Base-by-base conservation (phyloP, 2,797 vertebrate genomes). In the Coranthus polyacanthus region DNA sequence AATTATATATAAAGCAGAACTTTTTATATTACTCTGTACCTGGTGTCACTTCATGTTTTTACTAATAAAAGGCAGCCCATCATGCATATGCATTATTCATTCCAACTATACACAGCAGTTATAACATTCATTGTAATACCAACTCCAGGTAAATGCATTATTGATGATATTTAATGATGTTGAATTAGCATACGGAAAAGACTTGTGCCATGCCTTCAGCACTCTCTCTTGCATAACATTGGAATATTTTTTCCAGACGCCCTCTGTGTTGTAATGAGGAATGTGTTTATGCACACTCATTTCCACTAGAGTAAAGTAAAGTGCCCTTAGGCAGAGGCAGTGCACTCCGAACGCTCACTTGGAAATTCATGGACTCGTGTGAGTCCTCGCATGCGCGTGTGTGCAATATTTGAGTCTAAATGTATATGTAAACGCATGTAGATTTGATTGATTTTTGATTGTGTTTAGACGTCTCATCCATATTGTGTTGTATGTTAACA, bases 151-250 rank as follows among this genome's bases (percentile, higher is more conserved):
- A 81, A 89, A 88, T 92, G 80, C 70, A 92, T 92, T 88, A 92
- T 92, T 89, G 85, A 93, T 92, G 84, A 83, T 75, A 71, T 87
- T 83, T 88, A 91, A 92, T 89, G 78, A 87, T 76, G 79, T 71
- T 68, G 63, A 79, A 91, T 90, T 90, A 87, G 76, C 83, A 87
- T 86, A 80, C 13, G 36, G 81, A 54, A 84, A 84, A 81, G 47
- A 58, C 60, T 84, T 39, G 55, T 82, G 75, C 73, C 32, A 5
- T 62, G 87, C 87, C 83, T 75, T 69, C 54, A 89, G 88, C 85
- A 0, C 65, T 79, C 47, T 70, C 46, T 50, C 70, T 80, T 73
- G 77, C 75, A 79, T 82, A 85, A 78, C 71, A 61, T 55, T 61
- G 67, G 71, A 63, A 78, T 81, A 38, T 75, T 78, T 72, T 62